These are phyloP conservation scores for Enteromius afrohamiltoni DNA, from an alignment of 2,797 vertebrate species.

Conservation along the genomic window DNA sequence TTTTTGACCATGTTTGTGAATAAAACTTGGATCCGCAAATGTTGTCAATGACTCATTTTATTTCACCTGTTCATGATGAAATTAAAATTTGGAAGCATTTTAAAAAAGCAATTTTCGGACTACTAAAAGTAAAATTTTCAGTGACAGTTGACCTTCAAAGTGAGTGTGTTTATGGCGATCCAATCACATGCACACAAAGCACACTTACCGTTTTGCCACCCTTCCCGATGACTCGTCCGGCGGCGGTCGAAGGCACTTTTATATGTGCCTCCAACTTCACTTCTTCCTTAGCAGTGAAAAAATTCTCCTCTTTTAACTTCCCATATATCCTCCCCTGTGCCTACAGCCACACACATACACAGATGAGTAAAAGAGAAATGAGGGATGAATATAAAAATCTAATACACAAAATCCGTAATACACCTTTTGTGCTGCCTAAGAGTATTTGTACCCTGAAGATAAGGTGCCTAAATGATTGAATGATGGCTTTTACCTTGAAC, in stretches of 20 bases:
- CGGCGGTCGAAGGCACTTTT: slow-evolving; percentile 92
- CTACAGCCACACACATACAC: slow-evolving; percentile 66
- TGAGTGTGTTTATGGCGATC: not conserved
- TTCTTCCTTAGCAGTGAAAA: slow-evolving; percentile 93
- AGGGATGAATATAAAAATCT: not conserved
- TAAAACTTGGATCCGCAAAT: too few species aligned
- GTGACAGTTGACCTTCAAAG: not conserved
- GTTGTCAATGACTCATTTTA: not conserved
- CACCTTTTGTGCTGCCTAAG: not conserved
- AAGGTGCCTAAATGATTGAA: not conserved
- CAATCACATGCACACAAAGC: not conserved
- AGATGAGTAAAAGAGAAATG: not conserved
- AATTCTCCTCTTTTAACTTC: slow-evolving; percentile 97
- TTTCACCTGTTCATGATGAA: not conserved
- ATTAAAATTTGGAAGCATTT: not conserved
- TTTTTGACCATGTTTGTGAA: too few species aligned
- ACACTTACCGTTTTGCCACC: slow-evolving; percentile 91
- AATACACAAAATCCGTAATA: too few species aligned
- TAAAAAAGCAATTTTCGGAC: not conserved
- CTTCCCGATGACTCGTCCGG: slow-evolving; percentile 94
- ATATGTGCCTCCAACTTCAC: slow-evolving; percentile 97
- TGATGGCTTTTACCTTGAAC: slow-evolving; percentile 85
- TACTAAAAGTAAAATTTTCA: not conserved
- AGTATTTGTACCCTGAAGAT: not conserved
- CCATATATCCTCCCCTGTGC: slow-evolving; percentile 96